Evolutionary conservation across 2,888 invertebrate species (phyloP).

Genomic region (Tetropium fuscum): DNA sequence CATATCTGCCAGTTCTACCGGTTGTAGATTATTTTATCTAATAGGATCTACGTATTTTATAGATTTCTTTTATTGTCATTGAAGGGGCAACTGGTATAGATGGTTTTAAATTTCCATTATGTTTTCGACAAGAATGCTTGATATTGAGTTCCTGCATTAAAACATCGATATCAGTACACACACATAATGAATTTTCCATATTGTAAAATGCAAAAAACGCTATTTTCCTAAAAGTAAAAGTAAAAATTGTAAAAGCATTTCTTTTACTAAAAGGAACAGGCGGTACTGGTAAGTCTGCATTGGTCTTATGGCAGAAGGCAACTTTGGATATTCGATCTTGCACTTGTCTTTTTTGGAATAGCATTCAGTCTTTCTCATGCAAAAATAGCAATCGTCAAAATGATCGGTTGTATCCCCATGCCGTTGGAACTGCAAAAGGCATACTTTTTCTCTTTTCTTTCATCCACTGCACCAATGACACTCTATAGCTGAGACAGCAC

Average conservation of each 20-base stretch:
- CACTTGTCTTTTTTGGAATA: conserved; percentile 14
- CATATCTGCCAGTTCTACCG: conserved; percentile 19
- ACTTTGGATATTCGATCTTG: conserved; percentile 20
- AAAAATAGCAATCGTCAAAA: conserved; percentile 28
- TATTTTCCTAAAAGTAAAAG: no score
- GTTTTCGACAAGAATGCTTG: no score
- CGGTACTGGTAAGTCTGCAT: no score
- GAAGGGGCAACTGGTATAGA: conserved; percentile 32
- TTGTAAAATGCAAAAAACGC: no score
- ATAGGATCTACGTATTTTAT: conserved; percentile 24
- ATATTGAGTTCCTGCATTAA: conserved; percentile 21
- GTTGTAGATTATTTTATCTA: conserved; percentile 24
- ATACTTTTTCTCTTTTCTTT: conserved; percentile 4
- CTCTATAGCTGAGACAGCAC: no score
- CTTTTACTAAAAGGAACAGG: no score
- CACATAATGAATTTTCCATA: conserved; percentile 14
- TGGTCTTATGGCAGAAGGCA: conserved; percentile 19
- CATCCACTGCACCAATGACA: conserved; percentile 1
- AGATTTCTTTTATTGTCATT: conserved; percentile 26
- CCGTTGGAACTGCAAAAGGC: conserved; percentile 2
- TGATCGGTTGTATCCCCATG: conserved; percentile 16
- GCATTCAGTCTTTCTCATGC: conserved; percentile 8
- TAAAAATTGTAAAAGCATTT: no score
- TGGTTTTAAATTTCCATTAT: conserved; percentile 26
- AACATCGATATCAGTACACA: conserved; percentile 21